phyloP scores from a whole-genome alignment of 2,113 vertebrate genomes.

The Polypterus senegalus region DNA sequence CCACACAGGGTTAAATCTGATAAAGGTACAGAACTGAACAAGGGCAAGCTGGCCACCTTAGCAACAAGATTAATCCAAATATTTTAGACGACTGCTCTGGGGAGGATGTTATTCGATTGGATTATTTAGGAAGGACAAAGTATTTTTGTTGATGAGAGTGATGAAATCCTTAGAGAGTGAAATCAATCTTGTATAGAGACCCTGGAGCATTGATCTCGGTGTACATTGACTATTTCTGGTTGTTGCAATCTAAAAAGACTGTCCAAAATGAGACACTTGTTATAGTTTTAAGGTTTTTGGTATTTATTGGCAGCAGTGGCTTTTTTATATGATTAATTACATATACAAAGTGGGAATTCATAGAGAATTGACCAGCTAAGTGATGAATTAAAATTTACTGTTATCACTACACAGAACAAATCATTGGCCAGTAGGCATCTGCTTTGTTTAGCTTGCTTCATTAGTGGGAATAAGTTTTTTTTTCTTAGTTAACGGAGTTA shows the following conservation, averaged over 20 bases:
- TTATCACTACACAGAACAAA: slow-evolving; percentile 6
- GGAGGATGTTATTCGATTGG: slow-evolving; percentile 51
- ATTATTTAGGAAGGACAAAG: slow-evolving; percentile 72
- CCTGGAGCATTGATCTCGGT: slow-evolving; percentile 60
- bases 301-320: slow-evolving; percentile 65
- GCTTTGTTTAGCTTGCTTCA: slow-evolving; percentile 20
- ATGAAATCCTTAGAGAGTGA: slow-evolving; percentile 69
- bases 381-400: slow-evolving; percentile 18
- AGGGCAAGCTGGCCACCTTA: slow-evolving; percentile 22
- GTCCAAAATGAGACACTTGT: slow-evolving; percentile 61
- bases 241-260: slow-evolving; percentile 61
- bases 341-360: slow-evolving; percentile 53
- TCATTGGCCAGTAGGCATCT: slow-evolving; percentile 14
- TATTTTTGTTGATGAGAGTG: slow-evolving; percentile 70
- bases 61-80: slow-evolving; percentile 27
- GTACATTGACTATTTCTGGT: slow-evolving; percentile 63
- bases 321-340: slow-evolving; percentile 75
- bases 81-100: slow-evolving; percentile 27
- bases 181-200: slow-evolving; percentile 66
- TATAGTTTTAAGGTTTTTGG: slow-evolving; percentile 56
- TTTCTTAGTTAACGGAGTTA: slow-evolving; percentile 34
- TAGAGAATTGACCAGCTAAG: slow-evolving; percentile 47
- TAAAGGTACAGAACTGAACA: slow-evolving; percentile 14
- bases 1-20: slow-evolving; percentile 20
- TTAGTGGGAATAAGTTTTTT: slow-evolving; percentile 20